Conservation (phyloP, 2,888 invertebrate species). For the Nycteola revayana region DNA sequence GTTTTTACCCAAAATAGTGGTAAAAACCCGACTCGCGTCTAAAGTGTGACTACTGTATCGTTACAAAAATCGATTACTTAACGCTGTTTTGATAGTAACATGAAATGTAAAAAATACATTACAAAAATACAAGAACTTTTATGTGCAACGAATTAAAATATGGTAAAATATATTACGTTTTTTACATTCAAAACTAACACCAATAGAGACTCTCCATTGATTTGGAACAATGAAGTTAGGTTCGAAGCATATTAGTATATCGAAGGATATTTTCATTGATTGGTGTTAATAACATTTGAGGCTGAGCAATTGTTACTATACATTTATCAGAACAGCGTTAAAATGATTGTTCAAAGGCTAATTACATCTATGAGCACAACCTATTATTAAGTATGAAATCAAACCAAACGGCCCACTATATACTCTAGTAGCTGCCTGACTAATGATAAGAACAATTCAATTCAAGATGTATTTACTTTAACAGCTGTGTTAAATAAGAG, state of each 20-base stretch:
- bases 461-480: not conserved
- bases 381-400: slow-evolving; percentile 40
- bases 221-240: not conserved
- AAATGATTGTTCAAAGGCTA: slow-evolving; percentile 25
- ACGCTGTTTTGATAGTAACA: no score
- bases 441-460: not conserved
- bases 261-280: not conserved
- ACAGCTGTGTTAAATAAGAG: not conserved
- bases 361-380: slow-evolving; percentile 47
- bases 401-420: slow-evolving; percentile 29
- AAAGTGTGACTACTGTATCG: no score
- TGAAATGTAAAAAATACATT: no score
- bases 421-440: slow-evolving; percentile 23
- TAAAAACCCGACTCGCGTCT: no score
- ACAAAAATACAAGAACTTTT: no score
- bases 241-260: not conserved
- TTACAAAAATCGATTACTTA: no score
- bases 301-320: not conserved
- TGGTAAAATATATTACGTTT: no score
- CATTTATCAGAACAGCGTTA: slow-evolving; percentile 15
- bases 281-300: not conserved
- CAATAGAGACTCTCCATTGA: no score
- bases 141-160: no score
- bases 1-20: no score
- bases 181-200: no score